phyloP scores from a whole-genome alignment of 1,140 invertebrate genomes.

The Bombus pyrosoma region DNA sequence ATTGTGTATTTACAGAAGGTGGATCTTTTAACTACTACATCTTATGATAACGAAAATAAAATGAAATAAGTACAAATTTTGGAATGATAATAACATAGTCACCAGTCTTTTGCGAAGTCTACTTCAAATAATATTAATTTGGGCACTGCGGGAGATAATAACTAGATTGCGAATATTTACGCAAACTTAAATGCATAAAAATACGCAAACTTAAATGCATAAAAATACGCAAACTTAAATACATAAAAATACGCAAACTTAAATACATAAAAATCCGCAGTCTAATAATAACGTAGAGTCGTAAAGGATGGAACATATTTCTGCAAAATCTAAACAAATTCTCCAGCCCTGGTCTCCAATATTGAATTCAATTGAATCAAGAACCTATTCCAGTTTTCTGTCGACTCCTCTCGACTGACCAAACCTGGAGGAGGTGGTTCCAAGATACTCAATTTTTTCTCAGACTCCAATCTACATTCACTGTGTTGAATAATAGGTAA shows the following conservation, averaged over 20 bases:
- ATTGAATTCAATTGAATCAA: slow-evolving; percentile 79
- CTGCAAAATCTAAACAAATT: slow-evolving; percentile 72
- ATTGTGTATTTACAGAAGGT: neutral
- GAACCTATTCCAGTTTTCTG: slow-evolving; percentile 80
- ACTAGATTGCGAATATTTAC: too few relatives aligned
- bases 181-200: too few relatives aligned
- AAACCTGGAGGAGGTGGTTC: slow-evolving; percentile 78
- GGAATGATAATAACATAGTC: neutral
- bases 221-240: too few relatives aligned
- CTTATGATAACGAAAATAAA: neutral
- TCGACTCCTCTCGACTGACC: slow-evolving; percentile 78
- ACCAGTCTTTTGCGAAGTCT: neutral
- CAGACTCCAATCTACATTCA: slow-evolving; percentile 54
- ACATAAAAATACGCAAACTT: too few relatives aligned
- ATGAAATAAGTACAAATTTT: neutral
- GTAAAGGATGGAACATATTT: neutral
- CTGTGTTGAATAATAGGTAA: slow-evolving; percentile 70
- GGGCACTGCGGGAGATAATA: neutral
- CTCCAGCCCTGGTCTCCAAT: slow-evolving; percentile 78
- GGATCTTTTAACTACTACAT: neutral
- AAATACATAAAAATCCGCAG: neutral
- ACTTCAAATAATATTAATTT: neutral
- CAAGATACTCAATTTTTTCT: slow-evolving; percentile 76
- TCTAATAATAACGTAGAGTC: neutral
- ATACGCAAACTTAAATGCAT: too few relatives aligned